Conservation (phyloP, 1,140 invertebrate genomes). For the Drosophila punjabiensis region DNA sequence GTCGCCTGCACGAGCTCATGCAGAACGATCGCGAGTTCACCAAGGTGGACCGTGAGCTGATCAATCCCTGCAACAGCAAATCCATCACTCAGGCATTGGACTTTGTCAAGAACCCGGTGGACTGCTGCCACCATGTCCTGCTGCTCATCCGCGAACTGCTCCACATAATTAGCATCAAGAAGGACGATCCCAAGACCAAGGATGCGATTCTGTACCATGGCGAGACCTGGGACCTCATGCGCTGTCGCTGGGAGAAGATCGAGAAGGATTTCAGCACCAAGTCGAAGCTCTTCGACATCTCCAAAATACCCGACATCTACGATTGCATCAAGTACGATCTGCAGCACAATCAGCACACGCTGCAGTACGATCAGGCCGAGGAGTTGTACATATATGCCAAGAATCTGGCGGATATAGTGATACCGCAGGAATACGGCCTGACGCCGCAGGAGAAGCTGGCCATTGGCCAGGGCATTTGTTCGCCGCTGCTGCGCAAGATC, state of each 20-base stretch:
- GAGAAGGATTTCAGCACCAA: slow-evolving; percentile 99
- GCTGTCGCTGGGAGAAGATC: slow-evolving; percentile 98
- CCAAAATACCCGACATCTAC: slow-evolving; percentile 99
- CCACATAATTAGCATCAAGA: slow-evolving; percentile 93
- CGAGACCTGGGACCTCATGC: slow-evolving; percentile 99
- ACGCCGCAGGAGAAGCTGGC: slow-evolving; percentile 97
- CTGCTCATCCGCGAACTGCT: slow-evolving; percentile 94
- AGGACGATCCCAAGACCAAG: slow-evolving; percentile 95
- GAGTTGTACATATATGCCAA: slow-evolving; percentile 98
- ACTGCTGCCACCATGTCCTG: slow-evolving; percentile 96
- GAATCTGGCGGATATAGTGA: slow-evolving; percentile 98
- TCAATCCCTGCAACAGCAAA: slow-evolving; percentile 95
- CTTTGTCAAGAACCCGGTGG: slow-evolving; percentile 98
- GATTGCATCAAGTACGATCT: slow-evolving; percentile 99
- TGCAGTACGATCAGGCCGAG: slow-evolving; percentile 97
- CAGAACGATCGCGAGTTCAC: slow-evolving; percentile 96
- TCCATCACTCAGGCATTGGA: slow-evolving; percentile 95
- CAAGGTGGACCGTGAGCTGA: slow-evolving; percentile 89
- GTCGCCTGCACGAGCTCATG: slow-evolving; percentile 96
- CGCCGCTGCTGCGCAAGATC: slow-evolving; percentile 98
- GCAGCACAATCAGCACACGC: slow-evolving; percentile 98
- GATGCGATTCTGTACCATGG: slow-evolving; percentile 98
- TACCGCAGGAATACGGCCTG: slow-evolving; percentile 99
- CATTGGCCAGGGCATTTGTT: slow-evolving; percentile 99
- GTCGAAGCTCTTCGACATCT: slow-evolving; percentile 96